A percentile compares a stretch with the other conserved stretches of the same genome.
phyloP scores from a whole-genome alignment of 2,797 vertebrate species.

The Peromyscus attwateri region DNA sequence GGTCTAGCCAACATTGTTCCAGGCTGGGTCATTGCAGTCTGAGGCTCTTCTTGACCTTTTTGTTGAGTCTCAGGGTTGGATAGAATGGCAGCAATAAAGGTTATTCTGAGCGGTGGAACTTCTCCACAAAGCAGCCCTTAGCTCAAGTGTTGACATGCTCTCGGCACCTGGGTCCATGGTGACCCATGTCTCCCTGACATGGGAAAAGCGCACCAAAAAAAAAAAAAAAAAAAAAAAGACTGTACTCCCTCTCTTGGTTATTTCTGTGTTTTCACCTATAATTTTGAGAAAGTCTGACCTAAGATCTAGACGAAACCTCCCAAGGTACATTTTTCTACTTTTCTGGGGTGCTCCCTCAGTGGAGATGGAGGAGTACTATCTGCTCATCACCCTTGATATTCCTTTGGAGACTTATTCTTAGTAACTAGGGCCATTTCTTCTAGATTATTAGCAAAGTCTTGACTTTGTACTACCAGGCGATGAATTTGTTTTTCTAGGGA shows the following conservation, averaged over 20 bases:
- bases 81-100: not conserved
- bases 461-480: not conserved
- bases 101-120: not conserved
- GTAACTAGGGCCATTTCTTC: not conserved
- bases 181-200: not conserved
- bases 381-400: not conserved
- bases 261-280: not conserved
- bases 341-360: not conserved
- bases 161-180: not conserved
- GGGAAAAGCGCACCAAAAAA: not conserved
- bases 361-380: not conserved
- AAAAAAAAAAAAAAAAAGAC: not conserved
- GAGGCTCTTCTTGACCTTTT: conserved; percentile 48
- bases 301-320: not conserved
- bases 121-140: conserved; percentile 14
- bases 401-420: not conserved
- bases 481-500: not conserved
- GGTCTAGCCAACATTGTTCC: not conserved
- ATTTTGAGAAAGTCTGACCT: not conserved
- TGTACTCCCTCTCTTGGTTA: not conserved
- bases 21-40: conserved; percentile 19
- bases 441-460: not conserved
- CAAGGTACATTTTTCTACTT: not conserved
- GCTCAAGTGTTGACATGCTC: not conserved
- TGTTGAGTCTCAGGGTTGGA: not conserved